Evolutionary conservation across 2,797 vertebrate genomes (phyloP).

Genomic region (Chanos chanos): DNA sequence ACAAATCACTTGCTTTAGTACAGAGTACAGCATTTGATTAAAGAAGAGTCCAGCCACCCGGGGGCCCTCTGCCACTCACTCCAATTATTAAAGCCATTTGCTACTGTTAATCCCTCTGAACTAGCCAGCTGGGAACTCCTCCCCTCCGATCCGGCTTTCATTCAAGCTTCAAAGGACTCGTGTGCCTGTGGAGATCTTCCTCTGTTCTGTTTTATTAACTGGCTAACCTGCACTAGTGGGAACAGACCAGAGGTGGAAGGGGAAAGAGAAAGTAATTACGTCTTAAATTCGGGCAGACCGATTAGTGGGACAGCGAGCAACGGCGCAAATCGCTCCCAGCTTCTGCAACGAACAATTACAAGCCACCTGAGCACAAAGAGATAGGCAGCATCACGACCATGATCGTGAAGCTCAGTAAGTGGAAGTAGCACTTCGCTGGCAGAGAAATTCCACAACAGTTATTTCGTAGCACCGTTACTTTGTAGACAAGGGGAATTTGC

Average conservation of each 20-base stretch:
- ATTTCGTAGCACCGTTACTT: no score
- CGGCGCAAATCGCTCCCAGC: not conserved
- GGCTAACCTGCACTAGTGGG: constrained; percentile 19
- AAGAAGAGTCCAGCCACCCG: not conserved
- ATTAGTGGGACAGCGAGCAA: constrained; percentile 9
- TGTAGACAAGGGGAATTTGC: no score
- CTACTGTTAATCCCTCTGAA: constrained; percentile 26
- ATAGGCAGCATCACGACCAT: not conserved
- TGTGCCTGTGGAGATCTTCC: constrained; percentile 4
- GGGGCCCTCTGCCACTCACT: constrained; percentile 2
- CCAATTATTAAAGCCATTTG: constrained; percentile 18
- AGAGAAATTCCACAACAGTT: no score
- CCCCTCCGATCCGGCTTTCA: not conserved
- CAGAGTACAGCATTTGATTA: constrained; percentile 19
- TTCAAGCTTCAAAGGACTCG: constrained; percentile 14
- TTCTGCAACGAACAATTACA: not conserved
- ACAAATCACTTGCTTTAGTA: constrained; percentile 6
- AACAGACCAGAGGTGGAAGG: not conserved
- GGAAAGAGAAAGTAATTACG: constrained; percentile 11
- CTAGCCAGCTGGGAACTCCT: constrained; percentile 1
- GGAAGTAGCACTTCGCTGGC: no score
- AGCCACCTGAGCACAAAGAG: constrained; percentile 3
- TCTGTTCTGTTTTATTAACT: constrained; percentile 4
- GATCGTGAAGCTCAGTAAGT: not conserved
- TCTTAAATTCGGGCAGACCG: constrained; percentile 8